Evolutionary conservation across 2,797 vertebrate genomes (phyloP), one percentile per base, ranked within the genome.

Genomic region (Fratercula arctica): DNA sequence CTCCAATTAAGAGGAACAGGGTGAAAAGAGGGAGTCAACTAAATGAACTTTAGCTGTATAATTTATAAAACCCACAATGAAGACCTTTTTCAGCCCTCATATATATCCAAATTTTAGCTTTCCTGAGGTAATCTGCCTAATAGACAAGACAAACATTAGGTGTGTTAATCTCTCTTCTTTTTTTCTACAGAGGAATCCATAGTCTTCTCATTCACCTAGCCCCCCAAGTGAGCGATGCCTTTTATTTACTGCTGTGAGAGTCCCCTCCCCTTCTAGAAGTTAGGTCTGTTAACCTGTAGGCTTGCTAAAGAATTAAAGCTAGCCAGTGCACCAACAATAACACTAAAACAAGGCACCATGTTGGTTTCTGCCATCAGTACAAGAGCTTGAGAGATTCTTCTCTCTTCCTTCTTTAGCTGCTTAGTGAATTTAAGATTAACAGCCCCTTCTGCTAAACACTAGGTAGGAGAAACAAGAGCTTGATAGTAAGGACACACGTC

Each of bases 401-500:
- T 54, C 16, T 31, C 29, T 57, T 51, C 20, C 10, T 61, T 31
- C 11, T 61, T 31, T 14, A 84, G 7, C 19, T 86, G 80, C 16
- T 43, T 35, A 29, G 4, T 19, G 24, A 80, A 39, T 1, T 19
- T 64, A 64, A 53, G 21, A 35, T 19, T 33, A 66, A 35, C 16
- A 41, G 3, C 13, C 29, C 5, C 20, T 80, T 68, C 50, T 41
- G 29, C 15, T 41, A 19, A 24, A 57, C 3, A 2, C 8, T 46
- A 21, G 15, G 13, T 23, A 39, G 25, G 31, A 86, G 80, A 88
- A 80, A 61, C 9, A 33, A 33, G 56, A 74, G 6, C 18, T 72
- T 57, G 37, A 12, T 3, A 46, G 13, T 4, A 73, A 13, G 25
- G 11, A 37, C 2, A 0, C 2, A 8, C 8, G 14, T 56, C 17